Base-by-base conservation (phyloP, 1,140 invertebrate genomes). In the Portunus trituberculatus region DNA sequence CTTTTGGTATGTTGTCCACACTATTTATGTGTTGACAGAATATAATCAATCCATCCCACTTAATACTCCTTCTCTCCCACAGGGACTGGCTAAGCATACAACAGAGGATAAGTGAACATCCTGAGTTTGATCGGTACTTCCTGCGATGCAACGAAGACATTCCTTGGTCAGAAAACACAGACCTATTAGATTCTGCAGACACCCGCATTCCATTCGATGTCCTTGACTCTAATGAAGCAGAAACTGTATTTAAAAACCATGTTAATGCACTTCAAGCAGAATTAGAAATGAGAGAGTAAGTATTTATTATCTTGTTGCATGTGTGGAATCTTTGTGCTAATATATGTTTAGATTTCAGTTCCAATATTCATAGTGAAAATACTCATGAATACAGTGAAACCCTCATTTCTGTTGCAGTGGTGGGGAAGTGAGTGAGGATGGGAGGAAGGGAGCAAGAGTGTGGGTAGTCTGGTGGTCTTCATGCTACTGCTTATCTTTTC, bases 41-140 rank as follows among this genome's bases (percentile, higher is more conserved):
- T 31, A 86, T 25, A 39, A 39, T 39, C 39, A 39, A 29, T 4
- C 1, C 29, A 29, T 92, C n/a, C 31, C 25, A 28, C 2, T 20
- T 82, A 28, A 29, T 45, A 16, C 46, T 45, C 67, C 39, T 45
- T 87, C 39, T 32, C 29, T 45, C 83, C 96, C 96, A 31, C 96
- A 99, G 98, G 96, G 98, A 99, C 97, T 99, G 99, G 99, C 97
- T 98, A 94, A 98, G 98, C 95, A 98, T 99, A 82, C 98, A 98
- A 96, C 98, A 98, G 83, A 98, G 98, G 97, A 97, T 99, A 93
- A 98, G 98, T 96, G 97, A 98, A 94, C 99, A 99, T 97, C 98
- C 98, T 6, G 98, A 99, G 97, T 99, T 99, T 97, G 98, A 98
- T 95, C 98, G 98, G 96, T 99, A 99, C 97, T 99, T 99, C 97